Conservation (phyloP, 2,113 vertebrate genomes). For the Aplodontia rufa region DNA sequence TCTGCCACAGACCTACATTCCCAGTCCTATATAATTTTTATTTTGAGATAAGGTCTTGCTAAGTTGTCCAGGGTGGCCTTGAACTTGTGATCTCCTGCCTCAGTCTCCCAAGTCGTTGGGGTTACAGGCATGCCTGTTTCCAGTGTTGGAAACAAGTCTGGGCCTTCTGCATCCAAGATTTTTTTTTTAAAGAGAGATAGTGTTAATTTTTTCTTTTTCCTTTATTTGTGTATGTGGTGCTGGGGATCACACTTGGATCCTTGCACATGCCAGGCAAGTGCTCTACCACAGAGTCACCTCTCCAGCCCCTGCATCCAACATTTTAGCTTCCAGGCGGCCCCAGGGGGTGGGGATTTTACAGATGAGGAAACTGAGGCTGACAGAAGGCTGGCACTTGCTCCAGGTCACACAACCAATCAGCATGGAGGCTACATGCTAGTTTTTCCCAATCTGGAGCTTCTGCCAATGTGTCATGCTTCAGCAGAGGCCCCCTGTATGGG, state of each 20-base stretch:
- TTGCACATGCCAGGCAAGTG: too few species aligned
- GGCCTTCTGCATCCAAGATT: background rate
- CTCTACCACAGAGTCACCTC: too few species aligned
- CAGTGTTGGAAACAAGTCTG: background rate
- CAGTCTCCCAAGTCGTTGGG: too few species aligned
- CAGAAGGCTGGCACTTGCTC: background rate
- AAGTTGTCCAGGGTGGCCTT: too few species aligned
- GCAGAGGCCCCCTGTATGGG: background rate
- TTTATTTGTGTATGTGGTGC: too few species aligned
- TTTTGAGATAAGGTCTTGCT: too few species aligned
- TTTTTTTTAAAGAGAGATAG: too few species aligned
- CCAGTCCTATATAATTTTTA: too few species aligned
- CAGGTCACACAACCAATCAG: background rate
- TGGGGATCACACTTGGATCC: too few species aligned
- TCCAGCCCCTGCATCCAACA: background rate
- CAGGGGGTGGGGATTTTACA: background rate
- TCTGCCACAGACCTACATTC: too few species aligned
- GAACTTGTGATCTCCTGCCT: too few species aligned
- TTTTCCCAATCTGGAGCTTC: background rate
- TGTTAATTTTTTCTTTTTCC: too few species aligned
- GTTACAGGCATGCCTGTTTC: background rate
- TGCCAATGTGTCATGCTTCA: background rate
- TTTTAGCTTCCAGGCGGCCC: background rate
- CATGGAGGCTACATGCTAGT: background rate
- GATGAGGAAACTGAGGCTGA: background rate